A percentile compares a stretch with the other conserved stretches of the same genome.
Evolutionary conservation across 2,113 vertebrate species (phyloP).

Genomic region (Labrus mixtus): DNA sequence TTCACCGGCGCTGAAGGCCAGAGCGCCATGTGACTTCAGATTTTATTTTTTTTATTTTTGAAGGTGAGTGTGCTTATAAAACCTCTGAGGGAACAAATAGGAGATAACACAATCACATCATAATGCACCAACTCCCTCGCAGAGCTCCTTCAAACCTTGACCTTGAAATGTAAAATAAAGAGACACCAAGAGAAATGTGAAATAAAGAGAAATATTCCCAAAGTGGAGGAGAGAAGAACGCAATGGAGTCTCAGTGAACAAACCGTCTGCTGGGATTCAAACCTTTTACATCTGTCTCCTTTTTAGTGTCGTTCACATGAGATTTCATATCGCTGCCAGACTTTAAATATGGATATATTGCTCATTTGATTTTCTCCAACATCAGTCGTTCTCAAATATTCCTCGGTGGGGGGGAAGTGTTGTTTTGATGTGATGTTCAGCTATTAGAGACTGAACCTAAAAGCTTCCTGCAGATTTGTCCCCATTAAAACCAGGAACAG

Average conservation of each 20-base stretch:
- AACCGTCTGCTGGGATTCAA: background rate
- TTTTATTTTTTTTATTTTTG: background rate
- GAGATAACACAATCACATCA: background rate
- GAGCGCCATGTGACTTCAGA: background rate
- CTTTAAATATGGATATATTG: too few relatives aligned
- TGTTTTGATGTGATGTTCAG: too few relatives aligned
- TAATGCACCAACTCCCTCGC: background rate
- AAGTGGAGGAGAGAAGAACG: background rate
- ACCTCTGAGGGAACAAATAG: background rate
- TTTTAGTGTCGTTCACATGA: background rate
- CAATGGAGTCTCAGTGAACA: background rate
- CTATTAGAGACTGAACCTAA: too few relatives aligned
- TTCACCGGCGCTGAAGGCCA: background rate
- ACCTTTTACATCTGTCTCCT: background rate
- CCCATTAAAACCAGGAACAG: too few relatives aligned
- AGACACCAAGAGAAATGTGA: background rate
- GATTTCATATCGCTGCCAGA: background rate
- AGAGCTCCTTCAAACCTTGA: background rate
- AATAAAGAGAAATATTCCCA: background rate
- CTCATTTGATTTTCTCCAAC: too few relatives aligned
- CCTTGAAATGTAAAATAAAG: background rate
- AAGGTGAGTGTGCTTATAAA: slow-evolving; percentile 2
- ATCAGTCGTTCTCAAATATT: too few relatives aligned
- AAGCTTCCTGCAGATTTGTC: too few relatives aligned
- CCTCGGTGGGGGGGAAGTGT: too few relatives aligned